Percentiles rank a stretch among this genome's conserved stretches.
These are phyloP conservation scores for Actenoides hombroni DNA, from an alignment of 2,113 vertebrate species.

Conservation along the genomic window DNA sequence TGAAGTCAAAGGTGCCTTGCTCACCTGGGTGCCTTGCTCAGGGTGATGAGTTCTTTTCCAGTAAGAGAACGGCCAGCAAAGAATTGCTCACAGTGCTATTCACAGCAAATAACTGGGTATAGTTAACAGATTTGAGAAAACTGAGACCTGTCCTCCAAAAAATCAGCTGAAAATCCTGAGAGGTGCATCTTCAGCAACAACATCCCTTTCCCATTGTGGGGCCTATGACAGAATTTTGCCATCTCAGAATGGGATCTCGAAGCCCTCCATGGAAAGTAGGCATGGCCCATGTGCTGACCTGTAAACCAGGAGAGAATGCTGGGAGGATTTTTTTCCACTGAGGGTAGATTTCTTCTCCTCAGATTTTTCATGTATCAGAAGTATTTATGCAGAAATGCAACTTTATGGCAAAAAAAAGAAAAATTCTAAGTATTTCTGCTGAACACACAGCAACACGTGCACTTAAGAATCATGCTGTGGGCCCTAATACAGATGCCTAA, in stretches of 20 bases:
- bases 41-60: not conserved
- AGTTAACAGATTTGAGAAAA: not conserved
- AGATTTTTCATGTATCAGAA: not conserved
- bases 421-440: not conserved
- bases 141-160: not conserved
- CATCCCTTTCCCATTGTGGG: not conserved
- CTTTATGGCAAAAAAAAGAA: not conserved
- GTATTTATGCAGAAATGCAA: not conserved
- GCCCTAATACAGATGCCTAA: accelerated
- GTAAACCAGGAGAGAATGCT: not conserved
- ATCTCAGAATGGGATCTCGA: not conserved
- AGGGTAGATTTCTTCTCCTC: not conserved
- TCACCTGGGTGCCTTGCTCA: not conserved
- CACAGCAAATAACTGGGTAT: not conserved
- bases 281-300: not conserved
- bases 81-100: not conserved
- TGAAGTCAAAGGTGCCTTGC: not conserved
- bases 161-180: not conserved
- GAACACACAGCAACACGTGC: not conserved
- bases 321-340: not conserved
- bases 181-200: not conserved
- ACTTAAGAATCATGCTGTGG: not conserved
- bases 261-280: not conserved
- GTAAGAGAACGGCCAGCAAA: not conserved
- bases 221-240: not conserved